Percentiles rank a stretch among this genome's conserved stretches.
Conservation (phyloP, 2,888 invertebrate species). For the Cacoxenus indagator region DNA sequence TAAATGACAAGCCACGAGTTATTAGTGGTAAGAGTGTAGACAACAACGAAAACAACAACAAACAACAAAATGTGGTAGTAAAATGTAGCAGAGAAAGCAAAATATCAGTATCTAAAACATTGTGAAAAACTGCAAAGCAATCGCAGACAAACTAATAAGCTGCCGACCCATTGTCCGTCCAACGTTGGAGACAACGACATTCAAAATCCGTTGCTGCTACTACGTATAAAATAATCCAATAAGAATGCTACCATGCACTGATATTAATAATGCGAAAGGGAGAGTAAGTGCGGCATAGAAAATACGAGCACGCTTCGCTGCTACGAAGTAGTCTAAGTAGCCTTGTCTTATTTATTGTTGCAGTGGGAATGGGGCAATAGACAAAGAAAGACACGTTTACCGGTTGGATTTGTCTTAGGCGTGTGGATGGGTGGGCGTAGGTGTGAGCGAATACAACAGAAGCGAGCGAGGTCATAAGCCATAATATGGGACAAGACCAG, state of each 20-base stretch:
- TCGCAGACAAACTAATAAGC: not conserved
- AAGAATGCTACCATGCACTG: slow-evolving; percentile 20
- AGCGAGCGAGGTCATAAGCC: too few species aligned
- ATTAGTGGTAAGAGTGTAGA: slow-evolving; percentile 9
- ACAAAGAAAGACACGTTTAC: too few species aligned
- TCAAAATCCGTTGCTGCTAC: not conserved
- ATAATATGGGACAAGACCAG: too few species aligned
- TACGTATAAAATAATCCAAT: slow-evolving; percentile 16
- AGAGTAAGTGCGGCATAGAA: not conserved
- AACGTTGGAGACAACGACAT: not conserved
- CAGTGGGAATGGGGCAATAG: too few species aligned
- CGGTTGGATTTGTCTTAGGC: too few species aligned
- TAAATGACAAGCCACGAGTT: slow-evolving; percentile 34
- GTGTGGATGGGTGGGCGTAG: too few species aligned
- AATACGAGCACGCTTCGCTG: too few species aligned
- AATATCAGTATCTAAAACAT: slow-evolving; percentile 30
- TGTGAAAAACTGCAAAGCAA: slow-evolving; percentile 5
- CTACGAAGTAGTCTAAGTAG: too few species aligned
- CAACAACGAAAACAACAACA: not conserved
- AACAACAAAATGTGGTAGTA: slow-evolving; percentile 10
- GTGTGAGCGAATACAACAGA: too few species aligned
- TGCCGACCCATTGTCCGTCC: not conserved
- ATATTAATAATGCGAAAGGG: slow-evolving; percentile 24
- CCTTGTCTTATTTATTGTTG: too few species aligned
- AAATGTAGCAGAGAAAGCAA: slow-evolving; percentile 17